Conservation (phyloP, 2,797 vertebrate genomes). For the Triplophysa yarkandensis region DNA sequence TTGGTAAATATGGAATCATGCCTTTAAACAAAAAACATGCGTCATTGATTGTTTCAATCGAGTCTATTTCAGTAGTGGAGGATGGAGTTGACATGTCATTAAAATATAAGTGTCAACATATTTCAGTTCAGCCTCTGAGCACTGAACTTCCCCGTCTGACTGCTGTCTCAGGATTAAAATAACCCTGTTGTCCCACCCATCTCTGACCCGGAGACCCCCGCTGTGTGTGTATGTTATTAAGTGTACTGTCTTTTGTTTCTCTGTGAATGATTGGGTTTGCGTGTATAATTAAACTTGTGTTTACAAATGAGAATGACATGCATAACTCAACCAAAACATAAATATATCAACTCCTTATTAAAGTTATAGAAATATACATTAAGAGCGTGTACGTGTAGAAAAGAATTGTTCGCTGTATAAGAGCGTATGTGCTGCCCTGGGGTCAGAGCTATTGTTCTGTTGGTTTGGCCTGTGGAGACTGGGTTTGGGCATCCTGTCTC, state of each 20-base stretch:
- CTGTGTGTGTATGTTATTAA: conserved; percentile 32
- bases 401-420: neutral
- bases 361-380: neutral
- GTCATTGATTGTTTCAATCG: too few species aligned
- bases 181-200: conserved; percentile 42
- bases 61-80: neutral
- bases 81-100: neutral
- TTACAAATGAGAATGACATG: conserved; percentile 13
- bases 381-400: neutral
- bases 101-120: neutral
- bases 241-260: conserved; percentile 30
- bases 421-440: conserved; percentile 61
- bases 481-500: conserved; percentile 80
- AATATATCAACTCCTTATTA: too few species aligned
- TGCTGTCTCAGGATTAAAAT: conserved; percentile 42
- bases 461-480: conserved; percentile 76
- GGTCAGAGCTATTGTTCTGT: conserved; percentile 82
- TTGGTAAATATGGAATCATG: too few species aligned
- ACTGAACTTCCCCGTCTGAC: neutral
- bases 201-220: conserved; percentile 26
- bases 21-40: too few species aligned
- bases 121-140: neutral
- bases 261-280: conserved; percentile 10
- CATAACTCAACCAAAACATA: too few species aligned
- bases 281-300: neutral